Percentiles rank a stretch among this genome's conserved stretches.
Conservation (phyloP, 1,140 invertebrate species). For the Drosophila triauraria region DNA sequence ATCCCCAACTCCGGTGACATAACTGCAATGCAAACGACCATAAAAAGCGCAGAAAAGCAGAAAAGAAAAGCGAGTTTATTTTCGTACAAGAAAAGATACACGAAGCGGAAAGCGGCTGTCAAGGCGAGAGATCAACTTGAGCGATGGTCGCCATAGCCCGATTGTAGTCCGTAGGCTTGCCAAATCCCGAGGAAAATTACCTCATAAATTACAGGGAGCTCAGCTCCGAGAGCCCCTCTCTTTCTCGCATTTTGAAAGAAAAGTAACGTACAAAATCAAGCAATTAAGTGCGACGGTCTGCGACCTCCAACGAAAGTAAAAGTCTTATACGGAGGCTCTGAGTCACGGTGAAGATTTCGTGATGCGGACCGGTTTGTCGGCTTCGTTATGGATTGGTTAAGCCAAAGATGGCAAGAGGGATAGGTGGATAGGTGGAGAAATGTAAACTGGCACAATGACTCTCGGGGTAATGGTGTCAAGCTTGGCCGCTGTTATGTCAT, state of each 20-base stretch:
- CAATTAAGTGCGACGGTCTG: constrained; percentile 68
- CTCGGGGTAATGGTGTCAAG: constrained; percentile 74
- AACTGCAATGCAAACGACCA: constrained; percentile 52
- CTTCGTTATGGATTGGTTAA: constrained; percentile 64
- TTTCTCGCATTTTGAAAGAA: constrained; percentile 8
- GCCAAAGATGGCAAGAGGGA: constrained; percentile 27
- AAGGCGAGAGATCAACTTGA: constrained; percentile 75
- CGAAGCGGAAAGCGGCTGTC: constrained; percentile 68
- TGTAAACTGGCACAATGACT: constrained; percentile 78
- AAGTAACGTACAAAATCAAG: constrained; percentile 45
- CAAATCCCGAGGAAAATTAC: constrained; percentile 72
- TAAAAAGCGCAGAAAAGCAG: constrained; percentile 22
- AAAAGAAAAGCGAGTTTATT: constrained; percentile 44
- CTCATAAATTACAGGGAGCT: constrained; percentile 59
- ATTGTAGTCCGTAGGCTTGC: constrained; percentile 59
- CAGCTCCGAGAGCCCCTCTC: neutral
- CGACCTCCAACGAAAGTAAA: constrained; percentile 83
- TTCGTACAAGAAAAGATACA: constrained; percentile 60
- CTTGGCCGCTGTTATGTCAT: constrained; percentile 50
- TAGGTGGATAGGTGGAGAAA: constrained; percentile 31
- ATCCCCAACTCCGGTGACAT: constrained; percentile 55
- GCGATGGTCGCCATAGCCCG: constrained; percentile 39
- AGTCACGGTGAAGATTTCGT: constrained; percentile 72
- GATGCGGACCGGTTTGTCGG: constrained; percentile 62
- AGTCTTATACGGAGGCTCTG: constrained; percentile 44